Conservation (phyloP, 2,888 invertebrate genomes). For the Papilio gigon region DNA sequence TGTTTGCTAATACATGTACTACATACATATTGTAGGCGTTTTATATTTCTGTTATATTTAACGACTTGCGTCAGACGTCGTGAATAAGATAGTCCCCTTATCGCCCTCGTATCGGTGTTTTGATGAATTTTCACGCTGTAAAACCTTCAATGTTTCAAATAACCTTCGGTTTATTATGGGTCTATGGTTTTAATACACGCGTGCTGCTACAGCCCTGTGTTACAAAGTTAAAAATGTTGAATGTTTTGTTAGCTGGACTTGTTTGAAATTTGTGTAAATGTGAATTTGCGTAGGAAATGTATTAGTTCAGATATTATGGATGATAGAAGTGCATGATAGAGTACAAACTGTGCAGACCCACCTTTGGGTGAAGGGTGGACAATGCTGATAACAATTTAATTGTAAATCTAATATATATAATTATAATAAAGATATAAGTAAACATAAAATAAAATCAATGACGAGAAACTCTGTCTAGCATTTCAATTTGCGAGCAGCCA, state of each 20-base stretch:
- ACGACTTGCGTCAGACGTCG: constrained; percentile 35
- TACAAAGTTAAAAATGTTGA: too few relatives aligned
- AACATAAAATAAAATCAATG: constrained; percentile 8
- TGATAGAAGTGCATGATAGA: too few relatives aligned
- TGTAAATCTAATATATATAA: neutral
- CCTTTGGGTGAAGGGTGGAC: too few relatives aligned
- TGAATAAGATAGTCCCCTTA: constrained; percentile 33
- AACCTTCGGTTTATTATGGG: constrained; percentile 12
- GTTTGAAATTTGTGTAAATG: too few relatives aligned
- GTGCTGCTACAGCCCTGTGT: neutral
- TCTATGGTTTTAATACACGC: neutral
- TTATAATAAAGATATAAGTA: neutral
- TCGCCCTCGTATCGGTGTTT: constrained; percentile 34
- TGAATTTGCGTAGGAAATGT: too few relatives aligned
- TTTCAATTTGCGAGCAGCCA: constrained; percentile 49
- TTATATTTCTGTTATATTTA: constrained; percentile 12
- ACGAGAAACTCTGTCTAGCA: constrained; percentile 19
- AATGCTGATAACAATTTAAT: too few relatives aligned
- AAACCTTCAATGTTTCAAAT: constrained; percentile 32
- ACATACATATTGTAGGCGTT: constrained; percentile 4
- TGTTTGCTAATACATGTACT: neutral
- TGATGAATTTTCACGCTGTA: constrained; percentile 35
- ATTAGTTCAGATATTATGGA: too few relatives aligned
- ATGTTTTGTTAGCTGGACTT: too few relatives aligned
- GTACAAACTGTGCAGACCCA: too few relatives aligned